Percentiles rank a stretch among this genome's conserved stretches.
phyloP scores from a whole-genome alignment of 1,140 invertebrate genomes.

The Bombus difficillimus region DNA sequence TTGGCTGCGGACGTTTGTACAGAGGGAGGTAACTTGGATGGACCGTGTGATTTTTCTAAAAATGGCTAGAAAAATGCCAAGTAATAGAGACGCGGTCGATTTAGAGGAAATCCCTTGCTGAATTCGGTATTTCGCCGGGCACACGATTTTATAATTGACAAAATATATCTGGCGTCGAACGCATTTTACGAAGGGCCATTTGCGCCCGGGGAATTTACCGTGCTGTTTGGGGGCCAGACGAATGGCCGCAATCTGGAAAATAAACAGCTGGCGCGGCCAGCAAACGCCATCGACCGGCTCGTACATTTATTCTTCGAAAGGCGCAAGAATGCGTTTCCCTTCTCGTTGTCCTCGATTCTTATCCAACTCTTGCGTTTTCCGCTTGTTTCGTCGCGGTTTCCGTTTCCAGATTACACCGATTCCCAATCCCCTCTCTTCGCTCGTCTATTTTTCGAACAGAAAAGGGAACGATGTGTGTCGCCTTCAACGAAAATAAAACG shows the following conservation, averaged over 20 bases:
- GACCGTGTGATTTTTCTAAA: too few relatives aligned
- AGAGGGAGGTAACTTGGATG: too few relatives aligned
- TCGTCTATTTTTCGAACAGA: not conserved
- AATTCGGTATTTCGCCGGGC: not conserved
- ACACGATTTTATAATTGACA: conserved; percentile 42
- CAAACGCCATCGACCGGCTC: conserved; percentile 41
- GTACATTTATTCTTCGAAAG: not conserved
- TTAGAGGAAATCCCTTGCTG: not conserved
- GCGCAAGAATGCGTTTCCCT: not conserved
- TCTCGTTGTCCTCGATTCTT: not conserved
- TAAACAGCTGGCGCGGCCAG: conserved; percentile 51
- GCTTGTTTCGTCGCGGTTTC: not conserved
- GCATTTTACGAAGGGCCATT: conserved; percentile 39
- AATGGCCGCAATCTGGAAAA: conserved; percentile 62
- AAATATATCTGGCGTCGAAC: conserved; percentile 39
- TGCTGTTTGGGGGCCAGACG: conserved; percentile 45
- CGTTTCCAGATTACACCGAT: conserved; percentile 2
- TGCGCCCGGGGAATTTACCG: conserved; percentile 45
- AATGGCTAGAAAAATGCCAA: not conserved
- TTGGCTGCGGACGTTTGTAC: too few relatives aligned
- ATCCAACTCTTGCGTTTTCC: not conserved
- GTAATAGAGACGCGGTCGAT: too few relatives aligned
- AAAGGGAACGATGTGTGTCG: too few relatives aligned
- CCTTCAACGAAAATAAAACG: not conserved
- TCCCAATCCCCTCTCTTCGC: not conserved